phyloP scores from a whole-genome alignment of 2,888 invertebrate genomes.

The Amblyteles armatorius region DNA sequence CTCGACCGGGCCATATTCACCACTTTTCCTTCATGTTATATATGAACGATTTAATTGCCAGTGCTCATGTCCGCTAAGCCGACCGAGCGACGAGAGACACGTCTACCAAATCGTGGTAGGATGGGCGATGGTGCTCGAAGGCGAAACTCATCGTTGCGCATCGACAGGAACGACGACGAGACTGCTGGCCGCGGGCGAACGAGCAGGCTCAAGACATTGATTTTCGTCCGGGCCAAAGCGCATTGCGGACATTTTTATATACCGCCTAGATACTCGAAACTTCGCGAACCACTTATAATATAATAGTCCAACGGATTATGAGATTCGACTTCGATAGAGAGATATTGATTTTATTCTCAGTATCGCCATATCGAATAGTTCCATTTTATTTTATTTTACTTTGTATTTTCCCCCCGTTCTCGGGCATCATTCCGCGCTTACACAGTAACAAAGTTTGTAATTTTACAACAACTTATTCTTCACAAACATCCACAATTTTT shows the following conservation, averaged over 20 bases:
- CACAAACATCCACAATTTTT: no score
- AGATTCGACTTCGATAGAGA: neutral
- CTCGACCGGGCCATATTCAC: no score
- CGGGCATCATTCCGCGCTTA: no score
- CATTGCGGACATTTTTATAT: slow-evolving; percentile 75
- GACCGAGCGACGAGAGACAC: neutral
- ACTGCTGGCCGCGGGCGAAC: slow-evolving; percentile 33
- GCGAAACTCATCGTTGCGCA: slow-evolving; percentile 60
- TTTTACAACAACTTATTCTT: no score
- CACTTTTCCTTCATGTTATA: neutral
- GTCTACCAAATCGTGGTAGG: slow-evolving; percentile 4
- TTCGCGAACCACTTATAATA: slow-evolving; percentile 14
- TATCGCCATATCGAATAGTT: neutral
- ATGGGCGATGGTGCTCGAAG: slow-evolving; percentile 7
- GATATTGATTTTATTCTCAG: neutral
- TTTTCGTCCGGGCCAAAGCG: slow-evolving; percentile 74
- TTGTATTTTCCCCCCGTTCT: no score
- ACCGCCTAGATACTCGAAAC: slow-evolving; percentile 49
- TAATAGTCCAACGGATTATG: neutral
- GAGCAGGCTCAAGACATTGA: slow-evolving; percentile 69
- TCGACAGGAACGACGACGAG: slow-evolving; percentile 51
- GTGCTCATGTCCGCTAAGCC: slow-evolving; percentile 9
- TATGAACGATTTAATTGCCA: slow-evolving; percentile 34
- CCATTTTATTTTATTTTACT: neutral
- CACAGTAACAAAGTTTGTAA: no score